These are phyloP conservation scores for Micromussa lordhowensis DNA, from an alignment of 92 coral and sea anemone species.

Conservation along the genomic window DNA sequence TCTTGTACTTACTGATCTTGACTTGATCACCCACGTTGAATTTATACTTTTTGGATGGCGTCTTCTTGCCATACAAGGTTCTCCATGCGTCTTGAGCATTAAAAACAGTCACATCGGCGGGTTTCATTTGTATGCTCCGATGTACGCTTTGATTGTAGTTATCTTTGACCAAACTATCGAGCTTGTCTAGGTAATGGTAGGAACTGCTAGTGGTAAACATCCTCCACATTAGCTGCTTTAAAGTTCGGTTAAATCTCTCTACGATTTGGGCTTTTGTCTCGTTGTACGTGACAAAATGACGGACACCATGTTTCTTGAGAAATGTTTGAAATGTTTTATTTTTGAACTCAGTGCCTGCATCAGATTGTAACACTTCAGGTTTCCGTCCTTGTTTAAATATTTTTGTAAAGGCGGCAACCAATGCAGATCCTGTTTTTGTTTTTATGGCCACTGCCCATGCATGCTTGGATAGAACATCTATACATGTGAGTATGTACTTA, in stretches of 20 bases:
- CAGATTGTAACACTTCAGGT: constrained; percentile 41
- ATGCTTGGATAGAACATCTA: neutral
- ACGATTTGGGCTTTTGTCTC: constrained; percentile 20
- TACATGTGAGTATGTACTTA: constrained; percentile 3
- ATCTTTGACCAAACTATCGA: constrained; percentile 8
- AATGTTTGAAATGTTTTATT: constrained; percentile 47
- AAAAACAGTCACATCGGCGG: constrained; percentile 13
- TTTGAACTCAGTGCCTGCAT: constrained; percentile 55
- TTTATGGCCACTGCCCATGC: constrained; percentile 35
- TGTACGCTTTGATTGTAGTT: constrained; percentile 57
- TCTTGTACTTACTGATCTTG: constrained; percentile 19
- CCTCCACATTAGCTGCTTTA: constrained; percentile 28
- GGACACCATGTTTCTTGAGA: constrained; percentile 30
- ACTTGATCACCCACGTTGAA: constrained; percentile 46
- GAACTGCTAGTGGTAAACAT: constrained; percentile 40
- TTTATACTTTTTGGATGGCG: neutral
- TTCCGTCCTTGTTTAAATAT: constrained; percentile 21
- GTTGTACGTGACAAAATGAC: constrained; percentile 20
- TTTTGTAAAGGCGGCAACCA: constrained; percentile 33
- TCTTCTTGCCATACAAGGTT: no score
- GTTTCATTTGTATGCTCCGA: constrained; percentile 43
- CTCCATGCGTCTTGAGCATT: constrained; percentile 40
- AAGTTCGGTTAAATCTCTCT: constrained; percentile 13
- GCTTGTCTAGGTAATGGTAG: constrained; percentile 15
- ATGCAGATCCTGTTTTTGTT: neutral